Evolutionary conservation across 1,140 invertebrate species (phyloP), one percentile per base, ranked within the genome.

Genomic region (Drosophila eugracilis): DNA sequence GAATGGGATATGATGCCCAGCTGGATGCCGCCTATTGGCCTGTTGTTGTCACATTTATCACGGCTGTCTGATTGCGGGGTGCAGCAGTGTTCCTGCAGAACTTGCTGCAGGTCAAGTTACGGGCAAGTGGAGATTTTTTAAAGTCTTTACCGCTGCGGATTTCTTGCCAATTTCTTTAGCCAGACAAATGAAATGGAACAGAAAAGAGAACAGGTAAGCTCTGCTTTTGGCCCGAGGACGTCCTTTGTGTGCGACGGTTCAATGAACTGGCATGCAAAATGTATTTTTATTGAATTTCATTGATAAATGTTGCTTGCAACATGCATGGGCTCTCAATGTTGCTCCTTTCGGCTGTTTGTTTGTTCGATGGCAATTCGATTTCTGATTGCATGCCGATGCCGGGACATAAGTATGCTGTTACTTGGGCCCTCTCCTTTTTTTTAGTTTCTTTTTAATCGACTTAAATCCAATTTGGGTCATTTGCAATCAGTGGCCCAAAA

Each of bases 311-410:
- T 53, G 36, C 58, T 53, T 58, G 73, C 67, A 77, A 71, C 77
- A 74, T 86, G 81, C 76, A 77, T 62, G 45, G 24, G 28, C 28
- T 10, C 37, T 44, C 15, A 30, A 36, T 67, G 60, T 52, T 59
- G 69, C 75, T 60, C 50, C 70, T 71, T 71, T 59, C 32, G 36
- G 15, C n/a, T 30, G 28, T 7, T 83, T 85, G 80, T 85, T 85
- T 85, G 81, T 85, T 85, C 81, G 83, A 88, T 85, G 77, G 75
- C 75, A 86, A 80, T 75, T 85, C 77, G 77, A 83, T 84, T 84
- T 55, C 70, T 50, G 70, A 79, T 85, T 77, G 81, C 81, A 85
- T 80, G 81, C 62, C 47, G 28, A 28, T 78, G 80, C 63, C 48
- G 41, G 41, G 50, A 32, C 39, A 57, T 73, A 67, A 49, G 37